Conservation (phyloP, 2,113 vertebrate species). For the Enhydra lutris region DNA sequence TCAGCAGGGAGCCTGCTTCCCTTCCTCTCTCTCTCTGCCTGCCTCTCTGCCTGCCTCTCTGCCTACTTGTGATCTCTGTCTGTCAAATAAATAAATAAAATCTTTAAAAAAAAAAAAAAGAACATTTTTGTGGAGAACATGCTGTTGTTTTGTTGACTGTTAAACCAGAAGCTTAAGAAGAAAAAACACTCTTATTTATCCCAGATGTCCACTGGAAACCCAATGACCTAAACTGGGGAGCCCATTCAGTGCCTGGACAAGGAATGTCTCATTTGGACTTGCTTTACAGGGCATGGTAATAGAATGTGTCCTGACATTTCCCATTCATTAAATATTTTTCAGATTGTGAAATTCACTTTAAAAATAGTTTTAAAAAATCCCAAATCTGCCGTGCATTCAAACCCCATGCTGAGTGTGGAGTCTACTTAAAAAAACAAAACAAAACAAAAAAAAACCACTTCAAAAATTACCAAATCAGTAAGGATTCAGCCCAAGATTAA, state of each 20-base stretch:
- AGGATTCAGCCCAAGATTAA: background rate
- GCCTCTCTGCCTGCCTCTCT: no score
- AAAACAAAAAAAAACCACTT: no score
- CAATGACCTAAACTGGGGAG: background rate
- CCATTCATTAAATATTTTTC: background rate
- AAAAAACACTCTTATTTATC: conserved; percentile 27
- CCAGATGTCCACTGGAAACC: conserved; percentile 54
- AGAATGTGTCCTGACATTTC: background rate
- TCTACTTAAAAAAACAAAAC: background rate
- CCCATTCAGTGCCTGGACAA: background rate
- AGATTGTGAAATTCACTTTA: background rate
- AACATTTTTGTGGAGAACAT: conserved; percentile 28
- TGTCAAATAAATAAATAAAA: no score
- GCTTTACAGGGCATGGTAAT: background rate
- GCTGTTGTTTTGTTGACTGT: conserved; percentile 43
- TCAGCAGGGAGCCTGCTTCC: no score
- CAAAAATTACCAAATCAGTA: background rate
- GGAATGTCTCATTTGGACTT: conserved; percentile 6
- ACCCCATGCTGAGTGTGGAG: background rate
- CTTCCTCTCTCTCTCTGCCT: no score
- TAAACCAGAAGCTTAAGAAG: conserved; percentile 44
- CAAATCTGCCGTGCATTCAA: background rate
- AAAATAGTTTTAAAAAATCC: background rate
- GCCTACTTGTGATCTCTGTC: no score
- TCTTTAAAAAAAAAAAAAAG: no score